Conservation (phyloP, 2,888 invertebrate species). For the Harpagoxenus sublaevis region DNA sequence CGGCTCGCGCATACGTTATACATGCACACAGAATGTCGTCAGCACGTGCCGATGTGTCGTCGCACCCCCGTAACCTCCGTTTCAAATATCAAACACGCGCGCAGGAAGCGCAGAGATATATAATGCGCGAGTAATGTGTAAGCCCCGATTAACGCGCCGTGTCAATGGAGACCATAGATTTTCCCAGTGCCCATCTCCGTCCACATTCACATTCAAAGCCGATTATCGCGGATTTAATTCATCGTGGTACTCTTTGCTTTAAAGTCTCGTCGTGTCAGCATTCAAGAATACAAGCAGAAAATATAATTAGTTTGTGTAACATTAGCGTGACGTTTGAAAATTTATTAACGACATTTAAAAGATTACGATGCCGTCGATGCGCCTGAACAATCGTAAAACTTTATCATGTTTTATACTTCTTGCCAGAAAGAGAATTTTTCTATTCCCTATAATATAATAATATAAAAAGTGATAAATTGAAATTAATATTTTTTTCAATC, state of each 20-base stretch:
- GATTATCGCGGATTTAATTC: constrained; percentile 38
- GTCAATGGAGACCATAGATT: constrained; percentile 32
- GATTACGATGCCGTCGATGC: background rate
- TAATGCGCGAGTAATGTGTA: constrained; percentile 51
- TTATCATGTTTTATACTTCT: background rate
- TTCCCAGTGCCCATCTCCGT: background rate
- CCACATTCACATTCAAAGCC: constrained; percentile 27
- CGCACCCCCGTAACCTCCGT: constrained; percentile 70
- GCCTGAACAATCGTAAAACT: background rate
- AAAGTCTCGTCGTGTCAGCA: background rate
- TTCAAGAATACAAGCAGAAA: background rate
- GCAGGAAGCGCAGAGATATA: constrained; percentile 30
- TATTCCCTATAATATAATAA: background rate
- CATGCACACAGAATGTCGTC: constrained; percentile 58
- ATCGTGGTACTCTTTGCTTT: background rate
- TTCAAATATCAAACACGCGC: constrained; percentile 71
- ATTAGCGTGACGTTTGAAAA: background rate
- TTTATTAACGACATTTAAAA: background rate
- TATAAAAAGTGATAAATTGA: background rate
- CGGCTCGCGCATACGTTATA: constrained; percentile 61
- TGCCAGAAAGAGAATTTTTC: background rate
- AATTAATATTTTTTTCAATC: background rate
- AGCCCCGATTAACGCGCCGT: constrained; percentile 64
- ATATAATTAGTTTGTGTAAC: background rate
- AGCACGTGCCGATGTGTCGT: constrained; percentile 79